Conservation (phyloP, 2,888 invertebrate genomes). For the Philhelius pedissequus region DNA sequence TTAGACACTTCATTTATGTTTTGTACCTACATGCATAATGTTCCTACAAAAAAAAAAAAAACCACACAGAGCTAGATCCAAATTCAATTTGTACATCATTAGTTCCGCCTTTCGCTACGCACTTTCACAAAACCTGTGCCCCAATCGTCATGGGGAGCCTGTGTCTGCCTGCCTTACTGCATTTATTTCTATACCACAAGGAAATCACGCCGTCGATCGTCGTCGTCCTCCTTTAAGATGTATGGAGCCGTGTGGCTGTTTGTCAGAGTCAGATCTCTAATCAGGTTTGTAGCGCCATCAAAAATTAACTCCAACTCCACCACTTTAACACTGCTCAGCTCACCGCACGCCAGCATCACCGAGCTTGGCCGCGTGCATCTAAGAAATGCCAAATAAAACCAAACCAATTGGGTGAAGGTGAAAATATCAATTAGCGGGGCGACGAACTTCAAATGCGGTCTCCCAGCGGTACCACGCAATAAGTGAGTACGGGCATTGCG, state of each 20-base stretch:
- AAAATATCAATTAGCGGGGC: constrained; percentile 65
- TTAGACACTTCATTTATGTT: neutral
- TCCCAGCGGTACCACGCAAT: constrained; percentile 37
- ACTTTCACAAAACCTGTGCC: constrained; percentile 67
- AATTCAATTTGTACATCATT: constrained; percentile 66
- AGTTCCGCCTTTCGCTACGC: constrained; percentile 68
- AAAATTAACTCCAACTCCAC: constrained; percentile 13
- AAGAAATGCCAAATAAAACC: constrained; percentile 49
- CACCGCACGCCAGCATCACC: neutral
- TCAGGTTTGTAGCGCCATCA: constrained; percentile 65
- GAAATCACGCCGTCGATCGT: constrained; percentile 40
- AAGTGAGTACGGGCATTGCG: constrained; percentile 14
- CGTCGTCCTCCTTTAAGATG: constrained; percentile 19
- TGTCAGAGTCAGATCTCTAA: constrained; percentile 49
- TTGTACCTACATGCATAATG: too few relatives aligned
- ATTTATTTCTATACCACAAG: constrained; percentile 48
- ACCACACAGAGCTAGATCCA: constrained; percentile 55
- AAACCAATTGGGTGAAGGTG: constrained; percentile 66
- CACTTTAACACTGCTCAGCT: neutral
- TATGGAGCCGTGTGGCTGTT: constrained; percentile 20
- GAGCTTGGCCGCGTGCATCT: neutral
- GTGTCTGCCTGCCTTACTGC: neutral
- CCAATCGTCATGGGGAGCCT: constrained; percentile 51
- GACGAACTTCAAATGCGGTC: constrained; percentile 47
- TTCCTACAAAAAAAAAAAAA: constrained; percentile 25